Conservation (phyloP, 2,797 vertebrate genomes). For the Takifugu ocellatus region DNA sequence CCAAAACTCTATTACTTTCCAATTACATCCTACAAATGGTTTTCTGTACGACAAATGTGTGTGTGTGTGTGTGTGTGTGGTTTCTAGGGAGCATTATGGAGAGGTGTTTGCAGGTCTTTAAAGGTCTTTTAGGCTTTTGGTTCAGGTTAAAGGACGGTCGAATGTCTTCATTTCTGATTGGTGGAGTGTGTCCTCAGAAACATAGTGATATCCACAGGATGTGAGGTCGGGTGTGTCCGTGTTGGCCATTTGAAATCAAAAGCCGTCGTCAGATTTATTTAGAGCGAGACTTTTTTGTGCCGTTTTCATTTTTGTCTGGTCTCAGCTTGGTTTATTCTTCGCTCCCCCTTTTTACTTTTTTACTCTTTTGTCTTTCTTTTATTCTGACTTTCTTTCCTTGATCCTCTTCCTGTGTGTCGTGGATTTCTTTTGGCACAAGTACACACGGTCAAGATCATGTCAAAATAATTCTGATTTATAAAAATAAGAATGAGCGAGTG, state of each 20-base stretch:
- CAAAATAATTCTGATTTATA: too few relatives aligned
- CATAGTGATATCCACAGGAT: too few relatives aligned
- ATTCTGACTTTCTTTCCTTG: neutral
- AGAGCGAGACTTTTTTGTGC: neutral
- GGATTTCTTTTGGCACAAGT: too few relatives aligned
- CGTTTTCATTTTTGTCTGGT: too few relatives aligned
- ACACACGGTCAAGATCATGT: too few relatives aligned
- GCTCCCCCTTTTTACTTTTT: neutral
- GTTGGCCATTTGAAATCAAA: neutral
- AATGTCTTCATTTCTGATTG: too few relatives aligned
- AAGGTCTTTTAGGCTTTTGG: too few relatives aligned
- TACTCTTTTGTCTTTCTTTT: neutral
- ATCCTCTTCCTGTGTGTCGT: neutral
- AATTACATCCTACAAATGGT: conserved; percentile 73
- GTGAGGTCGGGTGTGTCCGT: neutral
- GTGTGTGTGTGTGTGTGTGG: neutral
- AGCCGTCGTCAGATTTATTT: too few relatives aligned
- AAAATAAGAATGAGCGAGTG: too few relatives aligned
- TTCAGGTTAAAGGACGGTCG: too few relatives aligned
- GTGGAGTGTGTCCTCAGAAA: too few relatives aligned
- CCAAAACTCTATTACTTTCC: conserved; percentile 68
- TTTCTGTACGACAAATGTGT: conserved; percentile 14
- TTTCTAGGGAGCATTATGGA: neutral
- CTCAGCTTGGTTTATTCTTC: neutral
- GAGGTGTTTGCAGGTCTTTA: neutral